phyloP scores from a whole-genome alignment of 2,797 vertebrate species.

The Melanotaenia trifasciata region DNA sequence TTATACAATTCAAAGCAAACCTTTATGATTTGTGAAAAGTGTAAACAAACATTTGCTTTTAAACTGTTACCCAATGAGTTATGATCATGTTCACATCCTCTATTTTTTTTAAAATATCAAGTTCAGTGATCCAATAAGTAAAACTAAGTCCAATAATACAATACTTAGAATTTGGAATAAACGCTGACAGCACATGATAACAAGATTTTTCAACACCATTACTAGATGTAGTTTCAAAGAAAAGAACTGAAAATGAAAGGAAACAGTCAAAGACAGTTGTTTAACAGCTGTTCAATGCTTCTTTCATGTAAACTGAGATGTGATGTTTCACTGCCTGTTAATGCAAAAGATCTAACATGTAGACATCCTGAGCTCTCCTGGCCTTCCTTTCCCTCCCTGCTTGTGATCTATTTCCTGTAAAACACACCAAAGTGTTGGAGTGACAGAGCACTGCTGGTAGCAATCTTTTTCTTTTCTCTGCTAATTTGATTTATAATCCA shows the following conservation, averaged over 20 bases:
- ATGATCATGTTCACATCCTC: too few relatives aligned
- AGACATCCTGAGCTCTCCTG: slow-evolving; percentile 15
- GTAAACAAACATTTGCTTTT: too few relatives aligned
- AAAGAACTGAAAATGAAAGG: background rate
- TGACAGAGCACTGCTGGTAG: slow-evolving; percentile 20
- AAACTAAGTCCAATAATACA: too few relatives aligned
- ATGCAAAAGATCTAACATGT: slow-evolving; percentile 27
- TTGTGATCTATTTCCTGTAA: slow-evolving; percentile 9
- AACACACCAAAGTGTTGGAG: slow-evolving; percentile 26
- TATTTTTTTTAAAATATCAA: too few relatives aligned
- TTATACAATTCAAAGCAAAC: too few relatives aligned
- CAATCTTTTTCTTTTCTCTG: slow-evolving; percentile 17
- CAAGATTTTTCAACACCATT: too few relatives aligned
- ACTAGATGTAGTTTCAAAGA: background rate
- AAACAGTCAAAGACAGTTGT: background rate
- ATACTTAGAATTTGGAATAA: too few relatives aligned
- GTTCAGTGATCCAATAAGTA: too few relatives aligned
- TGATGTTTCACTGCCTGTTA: slow-evolving; percentile 34
- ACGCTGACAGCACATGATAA: too few relatives aligned
- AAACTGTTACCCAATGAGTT: too few relatives aligned
- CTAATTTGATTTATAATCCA: slow-evolving; percentile 37
- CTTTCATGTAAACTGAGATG: slow-evolving; percentile 47
- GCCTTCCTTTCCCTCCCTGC: background rate
- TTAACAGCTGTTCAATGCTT: slow-evolving; percentile 18
- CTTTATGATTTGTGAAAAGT: too few relatives aligned